These are phyloP conservation scores for Astur gentilis DNA, from an alignment of 2,113 vertebrate genomes.

Conservation along the genomic window DNA sequence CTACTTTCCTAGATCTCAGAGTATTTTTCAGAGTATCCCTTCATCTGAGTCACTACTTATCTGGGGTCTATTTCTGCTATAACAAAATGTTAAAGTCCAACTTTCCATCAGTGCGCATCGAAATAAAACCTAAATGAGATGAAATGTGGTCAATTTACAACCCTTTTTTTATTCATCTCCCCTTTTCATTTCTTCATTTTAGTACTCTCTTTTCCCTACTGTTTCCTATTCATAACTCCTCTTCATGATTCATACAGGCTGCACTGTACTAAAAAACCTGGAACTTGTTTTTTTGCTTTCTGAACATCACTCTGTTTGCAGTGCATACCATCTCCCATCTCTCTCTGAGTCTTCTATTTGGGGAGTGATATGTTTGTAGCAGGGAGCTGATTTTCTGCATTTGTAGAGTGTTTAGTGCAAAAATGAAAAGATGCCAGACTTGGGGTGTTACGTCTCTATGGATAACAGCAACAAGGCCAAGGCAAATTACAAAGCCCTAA, in stretches of 20 bases:
- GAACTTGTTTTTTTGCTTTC: background rate
- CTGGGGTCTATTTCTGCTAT: background rate
- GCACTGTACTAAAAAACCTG: background rate
- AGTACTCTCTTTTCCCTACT: background rate
- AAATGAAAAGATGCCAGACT: background rate
- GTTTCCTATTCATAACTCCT: background rate
- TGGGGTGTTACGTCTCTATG: background rate
- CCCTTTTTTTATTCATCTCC: background rate
- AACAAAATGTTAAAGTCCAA: background rate
- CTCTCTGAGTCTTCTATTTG: background rate
- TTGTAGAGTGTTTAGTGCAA: background rate
- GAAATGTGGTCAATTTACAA: background rate
- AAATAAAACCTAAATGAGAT: background rate
- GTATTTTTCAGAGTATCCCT: background rate
- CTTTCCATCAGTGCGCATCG: background rate
- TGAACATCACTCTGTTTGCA: background rate
- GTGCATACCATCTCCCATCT: background rate
- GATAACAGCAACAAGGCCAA: background rate
- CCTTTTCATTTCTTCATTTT: background rate
- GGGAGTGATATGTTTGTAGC: background rate
- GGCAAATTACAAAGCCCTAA: background rate
- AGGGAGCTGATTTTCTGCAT: background rate
- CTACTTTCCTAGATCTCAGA: background rate
- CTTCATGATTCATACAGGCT: background rate
- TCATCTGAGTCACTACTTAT: background rate